Base-by-base conservation (phyloP, 2,888 invertebrate species). In the Caenorhabditis sulstoni region DNA sequence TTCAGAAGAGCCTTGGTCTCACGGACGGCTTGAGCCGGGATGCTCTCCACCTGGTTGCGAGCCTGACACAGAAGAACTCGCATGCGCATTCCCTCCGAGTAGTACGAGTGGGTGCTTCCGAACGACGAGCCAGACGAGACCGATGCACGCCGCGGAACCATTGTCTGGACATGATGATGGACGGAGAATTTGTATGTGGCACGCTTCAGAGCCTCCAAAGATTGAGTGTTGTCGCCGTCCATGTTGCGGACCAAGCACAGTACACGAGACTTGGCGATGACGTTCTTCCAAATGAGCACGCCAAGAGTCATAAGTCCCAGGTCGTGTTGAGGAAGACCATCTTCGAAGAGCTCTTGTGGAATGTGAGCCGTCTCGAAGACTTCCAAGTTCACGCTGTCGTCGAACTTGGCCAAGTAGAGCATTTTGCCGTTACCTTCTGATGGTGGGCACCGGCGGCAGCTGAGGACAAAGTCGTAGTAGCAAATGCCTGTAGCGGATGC, bases 391-490 rank as follows among this genome's bases (percentile, higher is more conserved):
- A 88, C 81, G 35, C 75, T 57, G 3, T 78, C 61, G 74, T 89
- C 88, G 66, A 89, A 85, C 59, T 88, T 88, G 12, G 87, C 88
- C 61, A 88, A 73, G 64, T 87, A 87, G 16, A 88, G 55, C 57
- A 82, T 84, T 59, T 81, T 85, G 16, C 85, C 84, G 45, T 67
- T 68, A 41, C 74, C 79, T 58, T 76, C 74, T 11, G 49, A n/a
- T 16, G 41, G 29, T 22, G 65, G 45, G 37, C 67, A 67, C n/a
- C 70, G 70, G 37, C 73, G 73, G 45, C 58, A 62, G 23, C 88
- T 89, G 23, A 89, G 74, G n/a, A 89, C 86, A 58, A 81, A 88
- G 67, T 89, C 87, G 65, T 89, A 89, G 66, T 89, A 88, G 68
- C 79, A 81, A 44, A 86, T 82, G 9, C 88, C 87, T 18, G 68